Evolutionary conservation across 2,113 vertebrate species (phyloP), one percentile per base, ranked within the genome.

Genomic region (Ibidorhyncha struthersii): DNA sequence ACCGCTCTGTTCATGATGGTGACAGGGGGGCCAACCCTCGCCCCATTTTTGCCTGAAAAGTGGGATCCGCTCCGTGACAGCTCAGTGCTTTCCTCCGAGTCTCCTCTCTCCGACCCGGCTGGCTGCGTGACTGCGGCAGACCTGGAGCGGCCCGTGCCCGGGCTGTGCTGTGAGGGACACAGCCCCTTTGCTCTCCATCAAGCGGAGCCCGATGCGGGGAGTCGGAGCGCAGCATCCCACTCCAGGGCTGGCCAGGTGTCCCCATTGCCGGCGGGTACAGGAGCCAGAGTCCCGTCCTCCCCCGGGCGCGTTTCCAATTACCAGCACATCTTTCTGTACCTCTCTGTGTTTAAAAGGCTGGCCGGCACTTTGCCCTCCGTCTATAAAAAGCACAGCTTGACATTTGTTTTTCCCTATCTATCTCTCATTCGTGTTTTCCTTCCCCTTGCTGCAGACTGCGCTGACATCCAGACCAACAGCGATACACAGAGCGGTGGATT

Each of bases 51-150:
- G 22, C n/a, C 61, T 59, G 38, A 47, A 40, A 49, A 55, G 8
- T 7, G 27, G 26, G 61, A 67, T 50, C 58, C 29, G 3, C 62
- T 69, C 61, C 2, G 0, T 26, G 52, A 8, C 47, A 65, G 36
- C 45, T 80, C 9, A 0, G 1, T 4, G 23, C 58, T 55, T 79
- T 52, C 32, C 56, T n/a, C 38, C 3, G 3, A 25, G 22, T 25
- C 25, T 67, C 55, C 43, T 56, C 71, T 69, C 29, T 50, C 19
- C 2, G 1, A 0, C 25, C 45, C 26, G 9, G 2, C 40, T 23
- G 15, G 29, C 38, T 67, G 62, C 0, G 0, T 41, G 19, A 2
- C 4, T 4, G 2, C n/a, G 30, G 47, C 18, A 36, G 45, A 15
- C 27, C 32, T 30, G 67, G 43, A 16, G 23, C 17, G 4, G 50